phyloP scores from a whole-genome alignment of 2,797 vertebrate species.

The Cyclopterus lumpus region DNA sequence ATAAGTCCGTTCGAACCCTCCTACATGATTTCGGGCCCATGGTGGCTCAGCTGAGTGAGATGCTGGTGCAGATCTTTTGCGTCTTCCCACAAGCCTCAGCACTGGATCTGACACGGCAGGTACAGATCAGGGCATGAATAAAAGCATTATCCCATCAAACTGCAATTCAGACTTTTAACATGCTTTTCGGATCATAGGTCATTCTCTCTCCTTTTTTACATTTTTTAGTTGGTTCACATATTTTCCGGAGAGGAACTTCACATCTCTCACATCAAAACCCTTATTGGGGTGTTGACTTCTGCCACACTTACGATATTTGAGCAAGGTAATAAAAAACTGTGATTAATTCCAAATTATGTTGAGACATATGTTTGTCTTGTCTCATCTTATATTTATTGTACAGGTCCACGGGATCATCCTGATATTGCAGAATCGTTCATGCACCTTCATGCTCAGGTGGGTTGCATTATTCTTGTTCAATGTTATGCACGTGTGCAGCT shows the following conservation, averaged over 20 bases:
- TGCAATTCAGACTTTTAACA: background rate
- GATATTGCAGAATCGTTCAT: slow-evolving; percentile 99
- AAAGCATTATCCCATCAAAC: background rate
- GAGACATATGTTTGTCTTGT: slow-evolving; percentile 32
- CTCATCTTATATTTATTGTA: slow-evolving; percentile 70
- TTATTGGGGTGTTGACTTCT: slow-evolving; percentile 90
- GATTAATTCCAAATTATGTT: background rate
- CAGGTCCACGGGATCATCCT: slow-evolving; percentile 97
- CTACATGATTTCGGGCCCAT: slow-evolving; percentile 94
- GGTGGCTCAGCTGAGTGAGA: slow-evolving; percentile 94
- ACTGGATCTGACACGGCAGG: slow-evolving; percentile 95
- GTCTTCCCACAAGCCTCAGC: slow-evolving; percentile 94
- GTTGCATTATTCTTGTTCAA: slow-evolving; percentile 46
- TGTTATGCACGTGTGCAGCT: background rate
- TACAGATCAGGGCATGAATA: slow-evolving; percentile 52
- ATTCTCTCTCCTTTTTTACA: background rate
- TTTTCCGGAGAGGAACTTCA: slow-evolving; percentile 93
- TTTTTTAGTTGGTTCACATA: slow-evolving; percentile 92
- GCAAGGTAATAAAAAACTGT: slow-evolving; percentile 85
- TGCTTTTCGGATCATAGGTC: background rate
- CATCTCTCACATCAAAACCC: slow-evolving; percentile 87
- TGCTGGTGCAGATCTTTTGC: slow-evolving; percentile 96
- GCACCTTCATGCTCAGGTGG: slow-evolving; percentile 98
- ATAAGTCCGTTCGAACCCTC: slow-evolving; percentile 95
- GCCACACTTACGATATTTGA: slow-evolving; percentile 94